Evolutionary conservation across 2,888 invertebrate species (phyloP).

Genomic region (Stenotaenia linearis): DNA sequence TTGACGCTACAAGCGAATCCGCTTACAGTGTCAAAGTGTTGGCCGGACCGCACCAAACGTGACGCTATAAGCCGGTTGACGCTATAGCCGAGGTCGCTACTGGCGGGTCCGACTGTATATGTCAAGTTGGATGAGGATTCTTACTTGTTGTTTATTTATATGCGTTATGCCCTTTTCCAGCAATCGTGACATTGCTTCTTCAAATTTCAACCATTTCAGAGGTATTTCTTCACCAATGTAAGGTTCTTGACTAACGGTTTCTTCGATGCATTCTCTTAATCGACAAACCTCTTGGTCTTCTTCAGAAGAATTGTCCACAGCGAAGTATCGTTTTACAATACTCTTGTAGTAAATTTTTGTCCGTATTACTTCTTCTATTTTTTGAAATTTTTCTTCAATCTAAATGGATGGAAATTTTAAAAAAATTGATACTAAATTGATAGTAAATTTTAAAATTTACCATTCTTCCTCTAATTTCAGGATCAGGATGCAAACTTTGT

Average conservation of each 20-base stretch:
- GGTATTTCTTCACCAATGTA: slow-evolving; percentile 35
- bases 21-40: too few species aligned
- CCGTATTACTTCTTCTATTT: slow-evolving; percentile 28
- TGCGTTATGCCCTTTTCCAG: slow-evolving; percentile 28
- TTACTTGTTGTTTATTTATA: background rate
- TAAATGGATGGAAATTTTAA: background rate
- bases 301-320: slow-evolving; percentile 30
- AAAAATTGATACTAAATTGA: background rate
- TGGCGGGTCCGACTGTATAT: background rate
- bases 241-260: slow-evolving; percentile 29
- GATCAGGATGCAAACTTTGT: background rate
- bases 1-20: too few species aligned
- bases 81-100: too few species aligned
- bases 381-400: slow-evolving; percentile 34
- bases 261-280: slow-evolving; percentile 28
- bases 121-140: background rate
- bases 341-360: slow-evolving; percentile 31
- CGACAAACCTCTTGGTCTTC: slow-evolving; percentile 26
- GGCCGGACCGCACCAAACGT: too few species aligned
- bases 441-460: background rate
- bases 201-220: slow-evolving; percentile 31
- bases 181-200: slow-evolving; percentile 29
- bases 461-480: slow-evolving; percentile 27
- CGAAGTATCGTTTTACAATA: slow-evolving; percentile 30
- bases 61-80: too few species aligned